phyloP scores from a whole-genome alignment of 2,113 vertebrate species.

The Pavo muticus region DNA sequence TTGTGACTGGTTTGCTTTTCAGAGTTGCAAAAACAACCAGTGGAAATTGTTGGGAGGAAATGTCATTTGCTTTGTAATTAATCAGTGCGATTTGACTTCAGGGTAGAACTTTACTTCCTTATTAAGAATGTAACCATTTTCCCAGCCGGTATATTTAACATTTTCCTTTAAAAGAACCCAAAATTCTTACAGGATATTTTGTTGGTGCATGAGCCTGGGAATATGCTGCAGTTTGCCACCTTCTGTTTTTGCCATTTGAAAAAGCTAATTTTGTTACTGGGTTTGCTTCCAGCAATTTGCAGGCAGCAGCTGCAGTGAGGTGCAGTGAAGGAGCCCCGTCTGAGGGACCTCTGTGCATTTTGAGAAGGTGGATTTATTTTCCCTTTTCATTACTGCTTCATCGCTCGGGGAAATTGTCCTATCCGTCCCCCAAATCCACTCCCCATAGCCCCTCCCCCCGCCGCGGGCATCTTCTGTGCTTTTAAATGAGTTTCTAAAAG shows the following conservation, averaged over 20 bases:
- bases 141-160: background rate
- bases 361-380: background rate
- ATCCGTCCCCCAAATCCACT: background rate
- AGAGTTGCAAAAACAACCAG: background rate
- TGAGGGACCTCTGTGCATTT: background rate
- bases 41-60: background rate
- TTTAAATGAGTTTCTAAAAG: background rate
- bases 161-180: background rate
- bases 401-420: background rate
- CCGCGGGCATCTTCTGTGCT: background rate
- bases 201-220: slow-evolving; percentile 2
- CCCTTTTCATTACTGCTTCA: background rate
- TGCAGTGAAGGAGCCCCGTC: background rate
- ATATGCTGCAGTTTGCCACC: slow-evolving; percentile 29
- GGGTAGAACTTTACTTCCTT: background rate
- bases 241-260: slow-evolving; percentile 62
- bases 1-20: background rate
- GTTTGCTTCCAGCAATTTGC: slow-evolving; percentile 12
- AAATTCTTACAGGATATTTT: background rate
- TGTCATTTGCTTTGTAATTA: background rate
- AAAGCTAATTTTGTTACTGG: slow-evolving; percentile 36
- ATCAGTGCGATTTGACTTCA: background rate
- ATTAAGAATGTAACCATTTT: background rate
- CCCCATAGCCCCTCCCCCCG: too few species aligned
- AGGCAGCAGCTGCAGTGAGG: slow-evolving; percentile 15